phyloP scores from a whole-genome alignment of 2,113 vertebrate genomes.

The Clinocottus analis region DNA sequence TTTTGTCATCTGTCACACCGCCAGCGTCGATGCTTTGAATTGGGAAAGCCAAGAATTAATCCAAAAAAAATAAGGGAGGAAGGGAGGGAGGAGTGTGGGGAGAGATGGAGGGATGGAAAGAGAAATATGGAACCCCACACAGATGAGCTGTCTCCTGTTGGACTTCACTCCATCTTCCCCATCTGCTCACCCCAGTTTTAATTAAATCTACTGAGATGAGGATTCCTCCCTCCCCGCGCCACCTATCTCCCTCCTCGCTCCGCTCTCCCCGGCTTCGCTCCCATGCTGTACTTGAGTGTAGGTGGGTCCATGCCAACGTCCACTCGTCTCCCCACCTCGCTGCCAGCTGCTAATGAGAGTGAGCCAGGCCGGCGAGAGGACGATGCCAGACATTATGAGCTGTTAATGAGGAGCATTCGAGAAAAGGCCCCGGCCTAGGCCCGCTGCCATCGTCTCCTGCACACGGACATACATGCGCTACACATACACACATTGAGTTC shows the following conservation, averaged over 20 bases:
- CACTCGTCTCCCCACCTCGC: constrained; percentile 88
- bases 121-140: constrained; percentile 84
- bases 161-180: constrained; percentile 92
- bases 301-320: constrained; percentile 88
- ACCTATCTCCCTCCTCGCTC: constrained; percentile 80
- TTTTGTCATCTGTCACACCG: constrained; percentile 77
- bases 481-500: constrained; percentile 25
- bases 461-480: constrained; percentile 42
- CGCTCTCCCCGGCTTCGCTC: constrained; percentile 70
- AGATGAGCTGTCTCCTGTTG: constrained; percentile 94
- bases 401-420: constrained; percentile 92
- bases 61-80: constrained; percentile 67
- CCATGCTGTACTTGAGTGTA: constrained; percentile 84
- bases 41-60: constrained; percentile 89
- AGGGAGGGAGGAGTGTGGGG: constrained; percentile 68
- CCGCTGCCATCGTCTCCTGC: constrained; percentile 63
- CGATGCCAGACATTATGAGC: constrained; percentile 91
- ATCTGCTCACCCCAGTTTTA: constrained; percentile 98
- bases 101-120: constrained; percentile 42
- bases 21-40: constrained; percentile 82
- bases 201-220: constrained; percentile 98
- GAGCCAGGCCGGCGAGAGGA: constrained; percentile 76
- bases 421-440: constrained; percentile 83
- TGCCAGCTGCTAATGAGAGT: constrained; percentile 96
- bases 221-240: constrained; percentile 78